Evolutionary conservation across 2,888 invertebrate species (phyloP), one percentile per base, ranked within the genome.

Genomic region (Agrochola macilenta): DNA sequence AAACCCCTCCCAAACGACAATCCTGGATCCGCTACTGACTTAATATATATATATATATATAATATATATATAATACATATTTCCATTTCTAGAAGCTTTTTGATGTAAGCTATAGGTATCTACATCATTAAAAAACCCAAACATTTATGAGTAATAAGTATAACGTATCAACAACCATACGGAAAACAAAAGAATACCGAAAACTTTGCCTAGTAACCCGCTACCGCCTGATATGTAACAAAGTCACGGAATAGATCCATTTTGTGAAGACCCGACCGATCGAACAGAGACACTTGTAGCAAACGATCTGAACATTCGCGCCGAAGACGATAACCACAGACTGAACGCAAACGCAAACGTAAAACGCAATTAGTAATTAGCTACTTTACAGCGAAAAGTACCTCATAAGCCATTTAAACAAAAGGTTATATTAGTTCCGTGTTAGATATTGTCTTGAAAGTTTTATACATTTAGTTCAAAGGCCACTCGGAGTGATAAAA

Each of bases 211-310:
- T 66, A 77, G 69, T 66, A 76, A 79, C 73, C 64, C 72, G 73
- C 70, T 72, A 76, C 30, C 17, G 66, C 26, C 72, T 78, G 76
- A 82, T 86, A 88, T 84, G 87, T 86, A 88, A 64, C 74, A 64
- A 76, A 88, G 87, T 88, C 88, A 88, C 88, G 88, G 79, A 88
- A 88, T 84, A 87, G 79, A 86, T 84, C 83, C 86, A 88, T 88
- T 87, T 84, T 35, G 75, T 76, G 82, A 79, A 77, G 75, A 75
- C 74, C 81, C 70, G 49, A 23, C 58, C 84, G 79, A 87, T 84
- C 77, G 78, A 79, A 85, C 75, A 83, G 85, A 57, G 87, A 85
- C 87, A 87, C 83, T 84, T 87, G 86, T 85, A 81, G 69, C 70
- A 82, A 88, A 88, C 78, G 87, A 82, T 82, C 77, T 52, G 78